phyloP scores from a whole-genome alignment of 53 echinoderm and acorn worm genomes.

The Echinarachnius parma region DNA sequence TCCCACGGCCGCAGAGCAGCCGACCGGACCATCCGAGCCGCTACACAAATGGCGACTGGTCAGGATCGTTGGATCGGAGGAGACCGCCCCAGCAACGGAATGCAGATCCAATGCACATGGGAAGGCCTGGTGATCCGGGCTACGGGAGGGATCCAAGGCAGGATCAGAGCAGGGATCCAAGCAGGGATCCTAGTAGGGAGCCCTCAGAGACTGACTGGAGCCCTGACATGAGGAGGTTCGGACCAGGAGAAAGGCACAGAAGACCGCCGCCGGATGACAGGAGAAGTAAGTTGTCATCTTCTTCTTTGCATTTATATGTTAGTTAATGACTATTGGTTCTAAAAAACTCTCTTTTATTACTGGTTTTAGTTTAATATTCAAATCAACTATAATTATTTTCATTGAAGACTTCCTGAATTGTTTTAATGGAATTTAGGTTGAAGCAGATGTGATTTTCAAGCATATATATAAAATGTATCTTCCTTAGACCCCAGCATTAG shows the following conservation, averaged over 20 bases:
- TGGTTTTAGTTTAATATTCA: too few species aligned
- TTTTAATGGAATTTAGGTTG: too few species aligned
- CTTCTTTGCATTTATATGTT: too few species aligned
- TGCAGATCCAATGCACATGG: conserved; percentile 14
- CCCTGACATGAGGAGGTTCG: conserved; percentile 44
- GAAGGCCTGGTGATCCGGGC: conserved; percentile 9
- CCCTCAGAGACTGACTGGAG: conserved; percentile 38
- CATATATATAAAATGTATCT: too few species aligned
- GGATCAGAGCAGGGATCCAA: conserved; percentile 16
- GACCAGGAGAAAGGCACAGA: conserved; percentile 45
- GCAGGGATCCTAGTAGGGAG: conserved; percentile 40
- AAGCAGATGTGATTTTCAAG: too few species aligned
- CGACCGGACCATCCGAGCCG: conserved; percentile 28
- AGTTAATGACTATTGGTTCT: too few species aligned
- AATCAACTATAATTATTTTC: too few species aligned
- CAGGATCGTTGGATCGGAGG: conserved; percentile 44
- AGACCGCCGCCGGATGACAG: conserved; percentile 49
- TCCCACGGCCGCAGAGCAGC: conserved; percentile 37
- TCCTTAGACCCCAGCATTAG: too few species aligned
- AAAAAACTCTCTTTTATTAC: too few species aligned
- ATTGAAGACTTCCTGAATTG: too few species aligned
- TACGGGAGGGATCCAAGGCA: not conserved
- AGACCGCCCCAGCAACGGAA: conserved; percentile 36
- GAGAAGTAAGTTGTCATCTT: conserved; percentile 28
- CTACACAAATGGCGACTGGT: conserved; percentile 39